These are phyloP conservation scores for Erynnis tages DNA, from an alignment of 2,888 invertebrate genomes.

Conservation along the genomic window DNA sequence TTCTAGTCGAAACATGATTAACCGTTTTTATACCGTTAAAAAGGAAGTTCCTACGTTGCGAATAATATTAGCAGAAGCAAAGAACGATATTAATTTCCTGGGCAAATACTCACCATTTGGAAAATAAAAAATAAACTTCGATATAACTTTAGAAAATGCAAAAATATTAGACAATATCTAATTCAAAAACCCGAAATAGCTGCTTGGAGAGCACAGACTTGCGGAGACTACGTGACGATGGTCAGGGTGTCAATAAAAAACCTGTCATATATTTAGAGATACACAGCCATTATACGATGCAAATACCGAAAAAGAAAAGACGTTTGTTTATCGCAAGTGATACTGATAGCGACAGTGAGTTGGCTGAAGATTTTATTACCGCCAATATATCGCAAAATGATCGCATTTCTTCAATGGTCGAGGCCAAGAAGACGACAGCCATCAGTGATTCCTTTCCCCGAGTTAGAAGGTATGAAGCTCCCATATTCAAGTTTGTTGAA, in stretches of 20 bases:
- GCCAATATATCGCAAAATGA: slow-evolving; percentile 39
- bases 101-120: slow-evolving; percentile 29
- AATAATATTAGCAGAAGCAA: slow-evolving; percentile 32
- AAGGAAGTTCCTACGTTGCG: slow-evolving; percentile 35
- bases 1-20: slow-evolving; percentile 20
- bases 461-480: slow-evolving; percentile 33
- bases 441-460: slow-evolving; percentile 38
- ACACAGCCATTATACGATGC: slow-evolving; percentile 33
- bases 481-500: slow-evolving; percentile 38
- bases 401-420: slow-evolving; percentile 38
- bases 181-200: slow-evolving; percentile 37
- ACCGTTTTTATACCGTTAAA: slow-evolving; percentile 33
- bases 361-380: slow-evolving; percentile 40
- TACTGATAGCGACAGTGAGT: slow-evolving; percentile 37
- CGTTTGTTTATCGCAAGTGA: slow-evolving; percentile 39
- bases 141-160: slow-evolving; percentile 34
- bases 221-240: slow-evolving; percentile 23
- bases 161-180: slow-evolving; percentile 26
- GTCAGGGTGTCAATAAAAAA: neutral
- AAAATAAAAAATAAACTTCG: slow-evolving; percentile 29
- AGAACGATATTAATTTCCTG: slow-evolving; percentile 33
- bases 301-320: slow-evolving; percentile 40
- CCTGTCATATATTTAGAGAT: slow-evolving; percentile 24
- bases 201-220: too few species aligned
- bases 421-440: slow-evolving; percentile 40